Evolutionary conservation across 2,113 vertebrate genomes (phyloP).

Genomic region (Sturnus vulgaris): DNA sequence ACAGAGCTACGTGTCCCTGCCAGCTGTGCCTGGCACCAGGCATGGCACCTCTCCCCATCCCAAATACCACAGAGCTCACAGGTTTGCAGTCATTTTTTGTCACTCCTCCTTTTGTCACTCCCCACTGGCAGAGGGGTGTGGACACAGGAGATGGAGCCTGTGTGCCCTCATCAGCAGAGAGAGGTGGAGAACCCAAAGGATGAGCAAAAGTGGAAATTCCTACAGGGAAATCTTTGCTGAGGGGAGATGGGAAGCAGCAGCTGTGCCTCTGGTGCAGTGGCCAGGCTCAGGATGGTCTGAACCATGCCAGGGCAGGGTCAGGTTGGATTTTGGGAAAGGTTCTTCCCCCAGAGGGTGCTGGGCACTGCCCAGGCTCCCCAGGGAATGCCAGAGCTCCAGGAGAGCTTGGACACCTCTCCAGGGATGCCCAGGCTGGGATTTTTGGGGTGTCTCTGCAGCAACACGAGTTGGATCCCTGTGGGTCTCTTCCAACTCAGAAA

Average conservation of each 20-base stretch:
- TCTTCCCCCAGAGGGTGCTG: not conserved
- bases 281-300: not conserved
- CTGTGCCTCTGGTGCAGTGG: not conserved
- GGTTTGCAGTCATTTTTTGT: not conserved
- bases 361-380: not conserved
- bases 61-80: too few relatives aligned
- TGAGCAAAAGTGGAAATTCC: not conserved
- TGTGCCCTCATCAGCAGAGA: not conserved
- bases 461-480: not conserved
- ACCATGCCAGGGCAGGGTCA: rapidly evolving
- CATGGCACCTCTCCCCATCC: not conserved
- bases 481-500: not conserved
- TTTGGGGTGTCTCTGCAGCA: not conserved
- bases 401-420: rapidly evolving
- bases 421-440: not conserved
- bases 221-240: not conserved
- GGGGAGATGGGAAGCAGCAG: not conserved
- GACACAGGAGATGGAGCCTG: not conserved
- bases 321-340: not conserved
- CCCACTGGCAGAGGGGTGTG: not conserved
- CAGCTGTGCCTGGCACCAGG: rapidly evolving
- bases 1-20: not conserved
- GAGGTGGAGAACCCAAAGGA: rapidly evolving
- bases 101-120: not conserved
- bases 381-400: not conserved